Evolutionary conservation across 92 coral and sea anemone species (phyloP), one percentile per base, ranked within the genome.

Genomic region (Epizoanthus fatuus): DNA sequence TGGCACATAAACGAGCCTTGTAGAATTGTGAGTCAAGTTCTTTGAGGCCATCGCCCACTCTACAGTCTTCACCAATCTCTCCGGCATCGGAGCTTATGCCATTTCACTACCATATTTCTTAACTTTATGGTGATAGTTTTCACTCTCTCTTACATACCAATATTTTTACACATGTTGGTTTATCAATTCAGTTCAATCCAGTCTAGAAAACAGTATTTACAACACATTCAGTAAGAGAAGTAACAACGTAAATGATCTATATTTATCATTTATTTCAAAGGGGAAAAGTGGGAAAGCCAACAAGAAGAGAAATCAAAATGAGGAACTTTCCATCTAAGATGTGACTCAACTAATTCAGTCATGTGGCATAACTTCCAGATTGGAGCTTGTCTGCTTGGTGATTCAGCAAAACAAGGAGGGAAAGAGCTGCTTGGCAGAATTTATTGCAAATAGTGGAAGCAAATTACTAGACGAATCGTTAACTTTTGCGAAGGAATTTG

Each of bases 401-500:
- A 44, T 63, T 11, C 15, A 13, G 38, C 68, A 74, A 49, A 72
- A 58, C n/a, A 73, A 73, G 44, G 81, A 84, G 22, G 64, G 88
- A 49, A 84, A 84, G 54, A 84, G 17, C 38, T 45, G 51, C 17
- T 51, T 72, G 38, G 90, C 75, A 49, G 83, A 85, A 69, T 85
- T 85, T 66, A 85, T 85, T 17, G 89, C 84, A 4, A 75, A 75
- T 53, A 74, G 84, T 49, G 84, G 84, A 25, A 49, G 49, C 69
- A 84, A 84, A 47, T 52, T 42, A 60, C 83, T 82, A n/a, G 74
- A 84, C 12, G 75, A 84, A 35, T 83, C 88, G 40, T 60, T 66
- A 49, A 49, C 29, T 45, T 35, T 47, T 0, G 40, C 75, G 2
- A 53, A 20, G 5, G 77, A 67, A 37, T 81, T 81, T 29, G n/a